A percentile compares a stretch with the other conserved stretches of the same genome.
Evolutionary conservation across 2,888 invertebrate genomes (phyloP).

Genomic region (Temnothorax ravouxi): DNA sequence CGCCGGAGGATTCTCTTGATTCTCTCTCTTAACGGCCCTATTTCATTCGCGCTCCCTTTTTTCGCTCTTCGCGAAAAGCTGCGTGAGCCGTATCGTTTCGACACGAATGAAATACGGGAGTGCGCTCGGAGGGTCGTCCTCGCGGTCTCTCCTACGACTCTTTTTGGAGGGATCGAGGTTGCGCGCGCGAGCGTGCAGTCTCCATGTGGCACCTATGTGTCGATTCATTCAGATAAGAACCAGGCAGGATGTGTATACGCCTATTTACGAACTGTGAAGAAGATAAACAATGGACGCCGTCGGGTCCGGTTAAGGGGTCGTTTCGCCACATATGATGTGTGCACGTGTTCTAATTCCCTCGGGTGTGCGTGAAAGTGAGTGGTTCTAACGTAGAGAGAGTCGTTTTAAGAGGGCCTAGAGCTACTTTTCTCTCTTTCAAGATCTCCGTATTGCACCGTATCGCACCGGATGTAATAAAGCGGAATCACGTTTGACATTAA

Average conservation of each 20-base stretch:
- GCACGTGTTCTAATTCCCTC: constrained; percentile 50
- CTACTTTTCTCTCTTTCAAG: background rate
- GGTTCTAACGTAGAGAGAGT: background rate
- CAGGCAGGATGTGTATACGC: constrained; percentile 45
- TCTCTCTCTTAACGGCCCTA: constrained; percentile 57
- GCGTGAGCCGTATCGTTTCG: constrained; percentile 28
- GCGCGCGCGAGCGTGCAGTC: constrained; percentile 42
- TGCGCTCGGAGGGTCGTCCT: background rate
- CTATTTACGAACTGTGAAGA: constrained; percentile 70
- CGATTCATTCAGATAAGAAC: constrained; percentile 56
- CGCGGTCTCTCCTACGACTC: constrained; percentile 50
- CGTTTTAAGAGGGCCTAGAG: constrained; percentile 5
- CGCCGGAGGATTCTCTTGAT: constrained; percentile 37
- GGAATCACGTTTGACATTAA: too few species aligned
- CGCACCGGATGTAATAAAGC: background rate
- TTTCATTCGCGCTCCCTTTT: constrained; percentile 36
- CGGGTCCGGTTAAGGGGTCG: constrained; percentile 65
- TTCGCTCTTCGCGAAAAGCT: constrained; percentile 33
- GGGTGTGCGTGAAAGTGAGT: constrained; percentile 27
- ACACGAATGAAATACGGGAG: constrained; percentile 66
- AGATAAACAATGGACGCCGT: constrained; percentile 73
- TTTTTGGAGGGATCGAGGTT: constrained; percentile 56
- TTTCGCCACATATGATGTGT: constrained; percentile 52
- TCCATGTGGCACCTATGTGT: constrained; percentile 64
- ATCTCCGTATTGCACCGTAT: background rate